Base-by-base conservation (phyloP, 2,888 invertebrate species). In the Conchocele bisecta region DNA sequence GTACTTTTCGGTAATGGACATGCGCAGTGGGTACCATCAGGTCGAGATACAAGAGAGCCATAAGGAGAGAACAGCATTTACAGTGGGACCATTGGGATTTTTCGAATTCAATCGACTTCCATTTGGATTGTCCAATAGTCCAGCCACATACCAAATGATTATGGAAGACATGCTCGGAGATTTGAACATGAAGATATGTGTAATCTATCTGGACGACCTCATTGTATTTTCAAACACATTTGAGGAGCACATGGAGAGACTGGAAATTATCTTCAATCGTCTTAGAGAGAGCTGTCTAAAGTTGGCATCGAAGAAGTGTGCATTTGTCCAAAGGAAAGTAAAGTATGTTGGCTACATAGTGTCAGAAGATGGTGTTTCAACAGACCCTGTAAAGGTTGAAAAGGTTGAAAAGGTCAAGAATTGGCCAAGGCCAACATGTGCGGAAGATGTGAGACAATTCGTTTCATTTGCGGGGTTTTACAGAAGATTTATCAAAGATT, bases 341-440 rank as follows among this genome's bases (percentile, higher is more conserved):
- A 66, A 50, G 17, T 73, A 64, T 33, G 11, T 69, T 15, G 69
- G 73, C n/a, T n/a, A n/a, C n/a, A n/a, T n/a, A n/a, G n/a, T n/a
- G n/a, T n/a, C n/a, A n/a, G n/a, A n/a, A n/a, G n/a, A 33, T 15
- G 64, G 65, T 17, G 46, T 57, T 17, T 28, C 39, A 28, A 39
- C 50, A 15, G 57, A 58, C 22, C 46, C 48, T 11, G 50, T 22
- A n/a, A n/a, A n/a, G n/a, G n/a, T n/a, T n/a, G n/a, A n/a, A 17
- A 67, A 61, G 26, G 9, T 61, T 13, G 60, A 60, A 33, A 63
- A 61, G 33, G 48, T 68, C 4, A 56, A 7, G 1, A 46, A 71
- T 20, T 60, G 56, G 60, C 54, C 53, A 15, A 35, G 7, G 35
- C 65, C 59, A 4, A 42, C 37, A 5, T 39, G 42, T 28, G 42